Evolutionary conservation across 2,797 vertebrate species (phyloP).

Genomic region (Alca torda): DNA sequence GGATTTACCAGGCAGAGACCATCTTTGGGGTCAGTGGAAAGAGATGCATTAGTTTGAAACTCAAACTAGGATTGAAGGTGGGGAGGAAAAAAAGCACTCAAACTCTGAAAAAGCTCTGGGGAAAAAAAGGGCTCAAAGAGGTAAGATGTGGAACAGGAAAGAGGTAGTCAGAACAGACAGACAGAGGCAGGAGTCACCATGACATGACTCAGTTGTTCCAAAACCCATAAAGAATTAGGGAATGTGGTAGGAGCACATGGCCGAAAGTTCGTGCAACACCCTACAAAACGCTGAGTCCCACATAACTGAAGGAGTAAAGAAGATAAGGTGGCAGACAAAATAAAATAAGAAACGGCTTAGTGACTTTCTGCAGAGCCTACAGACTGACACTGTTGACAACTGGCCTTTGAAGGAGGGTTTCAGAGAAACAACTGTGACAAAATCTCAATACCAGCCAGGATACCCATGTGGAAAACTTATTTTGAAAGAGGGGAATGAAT

Average conservation of each 20-base stretch:
- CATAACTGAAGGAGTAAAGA: neutral
- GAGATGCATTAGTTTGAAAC: neutral
- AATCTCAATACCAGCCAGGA: neutral
- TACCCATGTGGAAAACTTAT: neutral
- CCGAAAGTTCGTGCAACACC: neutral
- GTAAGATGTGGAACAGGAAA: neutral
- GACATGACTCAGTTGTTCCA: neutral
- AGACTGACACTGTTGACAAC: neutral
- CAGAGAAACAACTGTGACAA: neutral
- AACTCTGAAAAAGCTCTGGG: neutral
- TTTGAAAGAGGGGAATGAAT: neutral
- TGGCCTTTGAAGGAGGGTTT: neutral
- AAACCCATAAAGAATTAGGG: neutral
- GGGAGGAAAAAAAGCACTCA: neutral
- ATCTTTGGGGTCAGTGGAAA: neutral
- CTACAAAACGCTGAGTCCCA: neutral
- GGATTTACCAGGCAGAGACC: neutral
- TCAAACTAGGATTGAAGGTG: neutral
- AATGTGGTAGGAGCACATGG: neutral
- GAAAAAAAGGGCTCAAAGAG: fast-evolving
- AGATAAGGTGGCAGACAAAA: neutral
- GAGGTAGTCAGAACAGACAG: neutral
- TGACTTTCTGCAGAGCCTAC: neutral
- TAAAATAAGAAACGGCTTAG: neutral
- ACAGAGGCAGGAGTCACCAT: neutral